Conservation (phyloP, 2,888 invertebrate species). For the Microctonus aethiopoides region DNA sequence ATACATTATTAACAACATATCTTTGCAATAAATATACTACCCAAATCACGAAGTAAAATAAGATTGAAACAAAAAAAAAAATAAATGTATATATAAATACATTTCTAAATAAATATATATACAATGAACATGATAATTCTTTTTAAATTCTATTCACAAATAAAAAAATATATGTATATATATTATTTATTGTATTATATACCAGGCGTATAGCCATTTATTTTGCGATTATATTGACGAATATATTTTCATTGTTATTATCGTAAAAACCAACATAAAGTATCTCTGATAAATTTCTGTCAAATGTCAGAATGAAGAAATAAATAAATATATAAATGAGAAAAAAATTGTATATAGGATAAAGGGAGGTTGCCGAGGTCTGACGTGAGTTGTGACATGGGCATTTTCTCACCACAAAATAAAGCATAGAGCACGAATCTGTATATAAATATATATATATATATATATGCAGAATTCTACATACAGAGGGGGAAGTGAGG, state of each 20-base stretch:
- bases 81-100: neutral
- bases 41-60: neutral
- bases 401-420: slow-evolving; percentile 31
- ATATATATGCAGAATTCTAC: neutral
- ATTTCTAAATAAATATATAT: no score
- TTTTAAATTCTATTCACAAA: no score
- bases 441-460: slow-evolving; percentile 2
- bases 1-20: slow-evolving; percentile 44
- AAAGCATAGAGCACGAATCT: slow-evolving; percentile 12
- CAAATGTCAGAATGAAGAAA: neutral
- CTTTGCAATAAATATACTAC: slow-evolving; percentile 8
- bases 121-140: no score
- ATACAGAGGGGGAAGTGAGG: slow-evolving; percentile 1
- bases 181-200: no score
- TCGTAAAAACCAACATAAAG: no score
- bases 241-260: no score
- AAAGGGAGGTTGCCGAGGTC: neutral
- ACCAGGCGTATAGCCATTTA: no score
- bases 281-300: neutral
- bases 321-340: neutral
- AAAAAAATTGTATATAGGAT: neutral
- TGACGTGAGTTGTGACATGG: slow-evolving; percentile 33
- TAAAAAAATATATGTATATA: no score
- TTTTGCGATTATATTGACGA: no score
- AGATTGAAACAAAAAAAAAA: neutral